Percentiles rank a stretch among this genome's conserved stretches.
phyloP scores from a whole-genome alignment of 2,113 vertebrate genomes.

The Lamprologus speciosus region DNA sequence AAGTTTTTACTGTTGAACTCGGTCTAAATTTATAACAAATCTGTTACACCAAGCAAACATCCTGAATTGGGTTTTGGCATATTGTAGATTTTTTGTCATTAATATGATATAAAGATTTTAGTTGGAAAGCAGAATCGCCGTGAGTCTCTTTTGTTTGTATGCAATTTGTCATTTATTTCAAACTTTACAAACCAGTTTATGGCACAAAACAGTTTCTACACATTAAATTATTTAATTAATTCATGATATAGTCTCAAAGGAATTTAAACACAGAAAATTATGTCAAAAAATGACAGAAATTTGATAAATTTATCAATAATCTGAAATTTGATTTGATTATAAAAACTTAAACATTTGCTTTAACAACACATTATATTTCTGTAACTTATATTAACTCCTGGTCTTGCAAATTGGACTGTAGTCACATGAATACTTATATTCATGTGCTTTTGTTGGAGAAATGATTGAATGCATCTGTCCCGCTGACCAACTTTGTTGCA shows the following conservation, averaged over 20 bases:
- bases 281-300: background rate
- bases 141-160: background rate
- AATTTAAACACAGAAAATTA: background rate
- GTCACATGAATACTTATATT: background rate
- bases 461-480: constrained; percentile 64
- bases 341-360: background rate
- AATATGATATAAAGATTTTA: background rate
- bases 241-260: background rate
- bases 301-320: background rate
- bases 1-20: background rate
- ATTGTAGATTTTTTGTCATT: background rate
- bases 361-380: background rate
- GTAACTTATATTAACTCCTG: background rate
- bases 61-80: background rate
- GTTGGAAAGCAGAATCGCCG: background rate
- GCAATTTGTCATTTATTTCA: background rate
- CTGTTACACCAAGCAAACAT: background rate
- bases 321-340: background rate
- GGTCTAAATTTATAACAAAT: background rate
- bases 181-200: background rate
- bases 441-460: constrained; percentile 49
- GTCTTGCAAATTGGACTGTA: background rate
- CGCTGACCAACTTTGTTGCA: constrained; percentile 57
- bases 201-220: background rate
- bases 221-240: background rate